A percentile compares a stretch with the other conserved stretches of the same genome.
These are phyloP conservation scores for Ophioninae sp. DNA, from an alignment of 2,888 invertebrate genomes.

Conservation along the genomic window DNA sequence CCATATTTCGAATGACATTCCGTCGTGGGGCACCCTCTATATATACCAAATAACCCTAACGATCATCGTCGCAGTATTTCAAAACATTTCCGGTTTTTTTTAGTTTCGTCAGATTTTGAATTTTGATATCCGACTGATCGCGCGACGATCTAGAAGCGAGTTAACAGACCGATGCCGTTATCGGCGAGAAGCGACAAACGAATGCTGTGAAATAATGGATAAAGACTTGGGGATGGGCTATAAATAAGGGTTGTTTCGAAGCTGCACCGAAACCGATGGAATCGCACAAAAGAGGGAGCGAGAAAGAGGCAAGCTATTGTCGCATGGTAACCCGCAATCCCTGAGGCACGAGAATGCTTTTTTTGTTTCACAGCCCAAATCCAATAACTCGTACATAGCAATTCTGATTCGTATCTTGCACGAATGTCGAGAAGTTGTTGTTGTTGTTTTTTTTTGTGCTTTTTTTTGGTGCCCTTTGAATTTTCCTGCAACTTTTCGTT, in stretches of 20 bases:
- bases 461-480: conserved; percentile 20
- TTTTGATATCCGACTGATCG: not conserved
- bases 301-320: conserved; percentile 32
- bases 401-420: conserved; percentile 39
- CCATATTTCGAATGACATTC: no score
- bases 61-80: no score
- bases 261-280: conserved; percentile 52
- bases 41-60: no score
- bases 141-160: conserved; percentile 6
- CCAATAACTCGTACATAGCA: conserved; percentile 24
- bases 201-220: conserved; percentile 18
- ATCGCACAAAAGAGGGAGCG: conserved; percentile 34
- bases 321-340: conserved; percentile 52
- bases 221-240: conserved; percentile 18
- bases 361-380: conserved; percentile 26
- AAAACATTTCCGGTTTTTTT: no score
- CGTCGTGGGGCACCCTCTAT: no score
- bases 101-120: no score
- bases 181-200: not conserved
- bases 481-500: conserved; percentile 30
- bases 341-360: conserved; percentile 40
- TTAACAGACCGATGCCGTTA: not conserved
- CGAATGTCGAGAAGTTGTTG: conserved; percentile 7
- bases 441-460: no score
- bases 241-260: conserved; percentile 33